These are phyloP conservation scores for Cerastis leucographa DNA, from an alignment of 2,888 invertebrate species.

Conservation along the genomic window DNA sequence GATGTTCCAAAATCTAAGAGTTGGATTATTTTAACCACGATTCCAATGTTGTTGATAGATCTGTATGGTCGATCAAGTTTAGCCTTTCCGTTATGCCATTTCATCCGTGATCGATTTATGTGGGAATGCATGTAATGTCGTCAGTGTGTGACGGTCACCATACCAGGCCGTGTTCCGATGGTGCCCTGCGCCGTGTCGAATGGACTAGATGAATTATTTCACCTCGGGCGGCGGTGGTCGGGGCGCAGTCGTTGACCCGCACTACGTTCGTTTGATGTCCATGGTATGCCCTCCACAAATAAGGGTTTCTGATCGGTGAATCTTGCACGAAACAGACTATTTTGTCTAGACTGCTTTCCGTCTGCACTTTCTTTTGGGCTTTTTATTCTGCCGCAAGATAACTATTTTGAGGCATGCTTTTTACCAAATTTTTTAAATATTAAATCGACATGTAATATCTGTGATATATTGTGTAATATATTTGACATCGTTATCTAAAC, in stretches of 20 bases:
- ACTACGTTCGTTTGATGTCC: slow-evolving; percentile 72
- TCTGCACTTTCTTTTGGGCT: not conserved
- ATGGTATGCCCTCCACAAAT: slow-evolving; percentile 70
- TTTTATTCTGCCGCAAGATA: not conserved
- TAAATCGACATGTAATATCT: not conserved
- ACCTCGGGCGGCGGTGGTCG: slow-evolving; percentile 72
- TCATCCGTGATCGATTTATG: slow-evolving; percentile 47
- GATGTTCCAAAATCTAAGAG: slow-evolving; percentile 21
- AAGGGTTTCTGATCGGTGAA: slow-evolving; percentile 61
- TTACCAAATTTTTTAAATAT: not conserved
- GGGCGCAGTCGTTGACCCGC: slow-evolving; percentile 86
- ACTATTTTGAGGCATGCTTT: not conserved
- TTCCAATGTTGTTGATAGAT: slow-evolving; percentile 39
- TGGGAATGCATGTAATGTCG: slow-evolving; percentile 62
- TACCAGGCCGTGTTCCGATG: slow-evolving; percentile 52
- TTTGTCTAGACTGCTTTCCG: slow-evolving; percentile 24
- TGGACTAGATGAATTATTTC: slow-evolving; percentile 81
- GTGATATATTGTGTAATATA: slow-evolving; percentile 31
- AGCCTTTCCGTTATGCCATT: slow-evolving; percentile 47
- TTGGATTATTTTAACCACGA: slow-evolving; percentile 38
- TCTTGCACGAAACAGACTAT: slow-evolving; percentile 25
- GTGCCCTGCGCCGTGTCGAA: slow-evolving; percentile 75
- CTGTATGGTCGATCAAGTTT: slow-evolving; percentile 38
- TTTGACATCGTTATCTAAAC: slow-evolving; percentile 76
- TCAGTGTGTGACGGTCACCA: slow-evolving; percentile 58